Conservation (phyloP, 1,140 invertebrate species). For the Bombus superbus region DNA sequence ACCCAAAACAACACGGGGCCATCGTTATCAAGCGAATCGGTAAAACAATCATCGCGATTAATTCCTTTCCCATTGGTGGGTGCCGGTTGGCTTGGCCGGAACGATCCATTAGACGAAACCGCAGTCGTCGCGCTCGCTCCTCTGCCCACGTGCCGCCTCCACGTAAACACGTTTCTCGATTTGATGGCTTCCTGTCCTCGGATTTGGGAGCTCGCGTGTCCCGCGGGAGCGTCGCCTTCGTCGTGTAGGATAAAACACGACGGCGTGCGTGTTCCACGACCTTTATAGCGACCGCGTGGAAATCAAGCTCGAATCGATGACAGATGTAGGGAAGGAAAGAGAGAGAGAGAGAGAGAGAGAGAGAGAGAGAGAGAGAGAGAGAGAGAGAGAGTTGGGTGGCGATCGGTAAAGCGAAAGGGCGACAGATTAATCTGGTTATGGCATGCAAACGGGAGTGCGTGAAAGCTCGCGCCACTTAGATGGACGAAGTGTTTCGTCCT, state of each 20-base stretch:
- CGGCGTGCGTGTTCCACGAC: conserved; percentile 17
- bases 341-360: background rate
- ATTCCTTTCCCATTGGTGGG: conserved; percentile 29
- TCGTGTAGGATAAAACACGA: conserved; percentile 12
- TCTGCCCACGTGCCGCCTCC: background rate
- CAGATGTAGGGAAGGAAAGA: conserved; percentile 44
- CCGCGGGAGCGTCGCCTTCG: background rate
- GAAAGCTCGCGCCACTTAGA: conserved; percentile 62
- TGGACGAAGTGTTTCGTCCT: conserved; percentile 56
- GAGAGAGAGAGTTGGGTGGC: background rate
- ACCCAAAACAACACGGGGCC: background rate
- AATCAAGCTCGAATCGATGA: conserved; percentile 17
- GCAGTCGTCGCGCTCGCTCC: conserved; percentile 3
- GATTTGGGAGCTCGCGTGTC: conserved; percentile 21
- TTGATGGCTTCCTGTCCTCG: conserved; percentile 46
- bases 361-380: background rate
- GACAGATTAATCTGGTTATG: conserved; percentile 71
- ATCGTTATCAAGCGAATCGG: background rate
- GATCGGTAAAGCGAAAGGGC: conserved; percentile 54
- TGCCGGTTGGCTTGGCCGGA: background rate
- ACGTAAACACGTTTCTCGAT: conserved; percentile 17
- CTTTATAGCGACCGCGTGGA: conserved; percentile 27
- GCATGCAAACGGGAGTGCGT: conserved; percentile 63
- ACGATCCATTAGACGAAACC: conserved; percentile 32
- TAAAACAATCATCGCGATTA: conserved; percentile 26